These are phyloP conservation scores for Parazoanthus atlanticus DNA, from an alignment of 92 coral and sea anemone genomes.

Conservation along the genomic window DNA sequence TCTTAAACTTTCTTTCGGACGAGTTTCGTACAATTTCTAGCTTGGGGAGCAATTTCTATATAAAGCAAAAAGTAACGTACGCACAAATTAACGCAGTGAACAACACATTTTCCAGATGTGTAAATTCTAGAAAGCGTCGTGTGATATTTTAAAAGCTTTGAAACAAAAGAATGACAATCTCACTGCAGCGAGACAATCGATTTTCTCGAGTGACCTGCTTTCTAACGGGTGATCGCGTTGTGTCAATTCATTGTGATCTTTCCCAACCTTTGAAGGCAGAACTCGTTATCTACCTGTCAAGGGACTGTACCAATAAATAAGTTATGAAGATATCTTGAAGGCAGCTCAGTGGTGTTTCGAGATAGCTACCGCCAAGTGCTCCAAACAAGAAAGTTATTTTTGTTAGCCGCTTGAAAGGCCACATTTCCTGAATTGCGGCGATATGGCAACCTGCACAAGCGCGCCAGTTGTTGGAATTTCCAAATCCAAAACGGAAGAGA, in stretches of 20 bases:
- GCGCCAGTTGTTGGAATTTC: constrained; percentile 51
- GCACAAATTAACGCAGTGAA: background rate
- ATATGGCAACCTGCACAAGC: constrained; percentile 64
- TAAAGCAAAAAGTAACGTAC: background rate
- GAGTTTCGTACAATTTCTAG: background rate
- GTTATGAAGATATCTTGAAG: constrained; percentile 30
- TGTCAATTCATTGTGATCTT: constrained; percentile 40
- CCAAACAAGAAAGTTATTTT: constrained; percentile 5
- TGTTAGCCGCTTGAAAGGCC: constrained; percentile 20
- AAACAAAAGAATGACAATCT: constrained; percentile 31
- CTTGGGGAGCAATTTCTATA: background rate
- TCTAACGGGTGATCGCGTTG: constrained; percentile 43
- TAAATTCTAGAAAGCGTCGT: background rate
- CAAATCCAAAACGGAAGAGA: constrained; percentile 69
- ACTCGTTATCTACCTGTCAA: constrained; percentile 32
- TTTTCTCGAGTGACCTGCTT: constrained; percentile 31
- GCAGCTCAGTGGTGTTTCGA: constrained; percentile 24
- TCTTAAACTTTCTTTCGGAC: background rate
- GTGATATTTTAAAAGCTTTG: background rate
- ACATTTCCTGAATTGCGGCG: background rate
- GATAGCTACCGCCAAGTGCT: background rate
- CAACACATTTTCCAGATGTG: background rate
- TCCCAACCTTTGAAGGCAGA: constrained; percentile 27
- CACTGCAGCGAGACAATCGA: background rate
- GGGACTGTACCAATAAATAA: constrained; percentile 2